Percentiles rank a stretch among this genome's conserved stretches.
phyloP scores from a whole-genome alignment of 2,113 vertebrate species.

The Larimichthys polyactis region DNA sequence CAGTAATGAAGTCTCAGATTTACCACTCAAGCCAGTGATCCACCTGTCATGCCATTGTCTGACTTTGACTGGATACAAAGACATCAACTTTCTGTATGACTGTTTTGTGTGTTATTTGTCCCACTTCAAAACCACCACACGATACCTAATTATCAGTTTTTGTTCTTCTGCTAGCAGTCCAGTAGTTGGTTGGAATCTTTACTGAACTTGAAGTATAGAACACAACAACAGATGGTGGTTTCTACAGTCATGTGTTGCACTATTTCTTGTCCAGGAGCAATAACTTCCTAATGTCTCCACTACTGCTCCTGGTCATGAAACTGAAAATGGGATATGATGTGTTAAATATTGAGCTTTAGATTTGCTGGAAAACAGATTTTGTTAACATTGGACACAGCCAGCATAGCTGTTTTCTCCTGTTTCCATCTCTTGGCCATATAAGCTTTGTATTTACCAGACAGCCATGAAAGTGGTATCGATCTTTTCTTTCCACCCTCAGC shows the following conservation, averaged over 20 bases:
- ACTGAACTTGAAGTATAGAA: neutral
- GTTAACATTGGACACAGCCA: neutral
- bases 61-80: neutral
- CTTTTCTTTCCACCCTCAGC: neutral
- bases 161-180: neutral
- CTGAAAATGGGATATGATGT: neutral
- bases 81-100: neutral
- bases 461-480: neutral
- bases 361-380: too few species aligned
- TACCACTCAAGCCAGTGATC: neutral
- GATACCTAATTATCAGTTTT: neutral
- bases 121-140: neutral
- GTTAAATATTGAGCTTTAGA: neutral
- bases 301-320: neutral
- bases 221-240: neutral
- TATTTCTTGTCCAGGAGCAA: neutral
- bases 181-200: neutral
- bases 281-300: neutral
- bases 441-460: neutral
- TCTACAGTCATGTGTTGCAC: neutral
- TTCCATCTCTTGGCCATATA: neutral
- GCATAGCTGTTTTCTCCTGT: neutral
- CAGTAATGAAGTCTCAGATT: conserved; percentile 38
- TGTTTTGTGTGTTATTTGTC: neutral
- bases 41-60: neutral